A percentile compares a stretch with the other conserved stretches of the same genome.
Conservation (phyloP, 23 tunicate species). For the Diplosoma virens region DNA sequence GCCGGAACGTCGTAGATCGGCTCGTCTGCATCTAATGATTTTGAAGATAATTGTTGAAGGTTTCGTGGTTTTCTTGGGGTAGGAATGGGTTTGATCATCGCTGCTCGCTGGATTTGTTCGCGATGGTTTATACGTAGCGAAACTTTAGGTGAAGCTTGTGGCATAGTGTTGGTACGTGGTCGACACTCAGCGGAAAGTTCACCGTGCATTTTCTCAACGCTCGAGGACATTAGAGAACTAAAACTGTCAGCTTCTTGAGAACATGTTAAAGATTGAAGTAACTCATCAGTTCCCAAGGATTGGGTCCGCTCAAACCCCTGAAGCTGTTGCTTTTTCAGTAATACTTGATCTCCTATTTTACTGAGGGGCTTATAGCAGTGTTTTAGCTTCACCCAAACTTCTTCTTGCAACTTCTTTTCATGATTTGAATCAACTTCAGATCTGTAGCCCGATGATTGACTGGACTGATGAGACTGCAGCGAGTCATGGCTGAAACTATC, state of each 20-base stretch:
- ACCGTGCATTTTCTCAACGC: constrained; percentile 14
- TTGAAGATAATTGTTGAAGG: neutral
- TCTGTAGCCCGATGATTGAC: constrained; percentile 47
- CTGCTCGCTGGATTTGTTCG: neutral
- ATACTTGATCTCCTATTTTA: constrained; percentile 19
- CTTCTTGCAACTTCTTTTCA: neutral
- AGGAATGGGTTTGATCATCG: neutral
- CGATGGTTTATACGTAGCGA: neutral
- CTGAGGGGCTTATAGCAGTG: too few relatives aligned
- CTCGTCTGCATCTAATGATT: neutral
- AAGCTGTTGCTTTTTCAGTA: constrained; percentile 1
- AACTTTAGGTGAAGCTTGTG: constrained; percentile 26
- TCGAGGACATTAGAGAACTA: constrained; percentile 1
- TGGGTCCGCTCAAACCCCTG: constrained; percentile 32
- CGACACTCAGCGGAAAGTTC: constrained; percentile 31
- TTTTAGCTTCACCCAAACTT: neutral
- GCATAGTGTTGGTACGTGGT: constrained; percentile 35
- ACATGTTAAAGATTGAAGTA: too few relatives aligned
- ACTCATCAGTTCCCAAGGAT: constrained; percentile 23
- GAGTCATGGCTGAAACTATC: neutral
- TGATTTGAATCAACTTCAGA: constrained; percentile 49
- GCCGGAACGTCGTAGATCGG: neutral
- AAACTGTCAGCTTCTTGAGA: neutral
- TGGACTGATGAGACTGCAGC: neutral
- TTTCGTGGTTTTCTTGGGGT: neutral